Conservation (phyloP, 1,140 invertebrate genomes). For the Oryctes rhinoceros region DNA sequence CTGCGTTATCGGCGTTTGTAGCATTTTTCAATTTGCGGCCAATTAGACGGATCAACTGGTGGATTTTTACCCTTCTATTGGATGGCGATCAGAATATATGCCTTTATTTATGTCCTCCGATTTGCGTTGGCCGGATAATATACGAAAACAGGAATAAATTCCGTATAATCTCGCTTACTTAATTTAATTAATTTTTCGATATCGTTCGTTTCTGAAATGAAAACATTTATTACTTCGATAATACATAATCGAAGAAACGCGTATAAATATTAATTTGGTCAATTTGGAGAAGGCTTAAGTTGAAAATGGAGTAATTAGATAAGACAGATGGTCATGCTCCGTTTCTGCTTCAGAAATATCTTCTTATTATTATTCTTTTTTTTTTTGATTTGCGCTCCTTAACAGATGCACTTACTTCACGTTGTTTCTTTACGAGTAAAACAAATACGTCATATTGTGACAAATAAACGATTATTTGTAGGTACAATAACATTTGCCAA, state of each 20-base stretch:
- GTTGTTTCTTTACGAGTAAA: too few relatives aligned
- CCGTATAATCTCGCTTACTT: slow-evolving; percentile 23
- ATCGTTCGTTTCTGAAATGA: slow-evolving; percentile 32
- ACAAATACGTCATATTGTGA: too few relatives aligned
- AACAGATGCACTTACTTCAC: too few relatives aligned
- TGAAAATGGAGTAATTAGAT: slow-evolving; percentile 14
- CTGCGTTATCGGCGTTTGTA: slow-evolving; percentile 31
- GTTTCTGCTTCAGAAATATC: too few relatives aligned
- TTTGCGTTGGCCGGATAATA: slow-evolving; percentile 27
- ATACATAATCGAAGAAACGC: slow-evolving; percentile 2
- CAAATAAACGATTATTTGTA: too few relatives aligned
- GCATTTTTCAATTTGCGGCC: slow-evolving; percentile 36
- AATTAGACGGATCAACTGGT: slow-evolving; percentile 17
- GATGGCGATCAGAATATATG: slow-evolving; percentile 25
- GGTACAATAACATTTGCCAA: too few relatives aligned
- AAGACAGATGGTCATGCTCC: not conserved
- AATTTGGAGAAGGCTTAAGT: slow-evolving; percentile 25
- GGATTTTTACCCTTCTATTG: slow-evolving; percentile 7
- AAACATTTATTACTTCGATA: slow-evolving; percentile 32
- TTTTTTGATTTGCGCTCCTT: too few relatives aligned
- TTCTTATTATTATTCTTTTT: too few relatives aligned
- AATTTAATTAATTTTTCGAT: slow-evolving; percentile 38
- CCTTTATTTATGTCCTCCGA: slow-evolving; percentile 27
- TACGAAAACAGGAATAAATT: slow-evolving; percentile 34
- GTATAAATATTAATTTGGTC: slow-evolving; percentile 20